Conservation (phyloP, 2,797 vertebrate genomes). For the Paratrypauchen microcephalus region DNA sequence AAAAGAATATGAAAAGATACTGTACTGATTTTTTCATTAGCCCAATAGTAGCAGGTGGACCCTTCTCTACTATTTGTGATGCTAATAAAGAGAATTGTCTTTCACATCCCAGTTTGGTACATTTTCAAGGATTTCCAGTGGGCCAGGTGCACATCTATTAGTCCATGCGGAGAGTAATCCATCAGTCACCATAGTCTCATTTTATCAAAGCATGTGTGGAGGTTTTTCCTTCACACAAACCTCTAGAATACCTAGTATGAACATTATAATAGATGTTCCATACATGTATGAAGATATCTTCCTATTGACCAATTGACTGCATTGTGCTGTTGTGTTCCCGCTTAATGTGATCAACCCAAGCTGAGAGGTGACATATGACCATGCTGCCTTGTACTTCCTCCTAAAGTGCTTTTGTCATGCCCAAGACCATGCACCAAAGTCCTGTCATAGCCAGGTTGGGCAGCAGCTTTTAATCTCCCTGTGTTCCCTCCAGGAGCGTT, state of each 20-base stretch:
- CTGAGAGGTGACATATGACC: constrained; percentile 57
- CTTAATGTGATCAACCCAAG: constrained; percentile 41
- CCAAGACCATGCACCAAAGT: constrained; percentile 57
- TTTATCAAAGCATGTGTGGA: constrained; percentile 60
- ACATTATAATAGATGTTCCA: constrained; percentile 53
- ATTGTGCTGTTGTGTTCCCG: constrained; percentile 41
- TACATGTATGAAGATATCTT: constrained; percentile 43
- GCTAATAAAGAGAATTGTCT: constrained; percentile 69
- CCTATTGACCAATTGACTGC: constrained; percentile 47
- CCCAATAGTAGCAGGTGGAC: constrained; percentile 70
- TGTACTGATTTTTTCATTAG: constrained; percentile 54
- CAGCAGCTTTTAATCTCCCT: constrained; percentile 41
- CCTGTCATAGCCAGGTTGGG: constrained; percentile 35
- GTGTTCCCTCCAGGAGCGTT: constrained; percentile 45
- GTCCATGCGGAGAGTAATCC: constrained; percentile 73
- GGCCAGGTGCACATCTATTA: constrained; percentile 74
- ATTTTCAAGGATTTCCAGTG: constrained; percentile 67
- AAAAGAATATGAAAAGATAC: constrained; percentile 66
- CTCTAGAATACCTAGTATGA: constrained; percentile 49
- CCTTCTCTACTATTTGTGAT: constrained; percentile 69
- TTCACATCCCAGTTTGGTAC: constrained; percentile 58
- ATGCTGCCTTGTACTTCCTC: constrained; percentile 66
- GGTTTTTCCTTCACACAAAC: constrained; percentile 54
- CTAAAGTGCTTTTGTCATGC: constrained; percentile 75
- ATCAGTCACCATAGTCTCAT: constrained; percentile 42